Evolutionary conservation across 2,113 vertebrate species (phyloP), one percentile per base, ranked within the genome.

Genomic region (Furnarius figulus): DNA sequence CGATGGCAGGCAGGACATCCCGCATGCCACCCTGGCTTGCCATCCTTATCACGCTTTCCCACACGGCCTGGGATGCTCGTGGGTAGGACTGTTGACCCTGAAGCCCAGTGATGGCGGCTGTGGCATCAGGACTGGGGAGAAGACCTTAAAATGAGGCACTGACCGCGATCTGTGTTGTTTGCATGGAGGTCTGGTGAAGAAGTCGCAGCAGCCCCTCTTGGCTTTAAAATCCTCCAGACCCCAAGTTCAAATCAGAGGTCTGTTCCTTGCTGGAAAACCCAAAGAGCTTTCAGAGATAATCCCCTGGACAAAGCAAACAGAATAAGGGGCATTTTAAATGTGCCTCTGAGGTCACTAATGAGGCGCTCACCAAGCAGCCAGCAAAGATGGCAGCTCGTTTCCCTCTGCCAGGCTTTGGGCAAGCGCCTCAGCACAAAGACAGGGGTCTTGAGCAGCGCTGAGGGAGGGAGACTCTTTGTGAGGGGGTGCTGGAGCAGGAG

Each of bases 1-100:
- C 28, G 5, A 16, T 4, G 12, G 27, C 21, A 0, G 12, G 21
- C 25, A 10, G 7, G 39, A 1, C 0, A 9, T 17, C 20, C 46
- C 8, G 2, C 10, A 6, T 15, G 0, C 3, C 3, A 47, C 47
- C 33, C 28, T 9, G 27, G 35, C 28, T 71, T 46, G 50, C 5
- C 20, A 0, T 39, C 50, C 49, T 22, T 39, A 50, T 15, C 1
- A 0, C 27, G 2, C 25, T 63, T 31, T 5, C 21, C 21, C 12
- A 3, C 24, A 5, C 2, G 17, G 42, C 16, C 42, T 74, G 81
- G 47, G 52, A 8, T 15, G 79, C 16, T 5, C 23, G 9, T 31
- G 25, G 1, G 13, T 14, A 12, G 37, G 25, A 12, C 8, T 52
- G 70, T 56, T 63, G 39, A 68, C 52, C 61, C 92, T 72, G 77